Evolutionary conservation across 2,888 invertebrate species (phyloP), one percentile per base, ranked within the genome.

Genomic region (Anthophora plumipes): DNA sequence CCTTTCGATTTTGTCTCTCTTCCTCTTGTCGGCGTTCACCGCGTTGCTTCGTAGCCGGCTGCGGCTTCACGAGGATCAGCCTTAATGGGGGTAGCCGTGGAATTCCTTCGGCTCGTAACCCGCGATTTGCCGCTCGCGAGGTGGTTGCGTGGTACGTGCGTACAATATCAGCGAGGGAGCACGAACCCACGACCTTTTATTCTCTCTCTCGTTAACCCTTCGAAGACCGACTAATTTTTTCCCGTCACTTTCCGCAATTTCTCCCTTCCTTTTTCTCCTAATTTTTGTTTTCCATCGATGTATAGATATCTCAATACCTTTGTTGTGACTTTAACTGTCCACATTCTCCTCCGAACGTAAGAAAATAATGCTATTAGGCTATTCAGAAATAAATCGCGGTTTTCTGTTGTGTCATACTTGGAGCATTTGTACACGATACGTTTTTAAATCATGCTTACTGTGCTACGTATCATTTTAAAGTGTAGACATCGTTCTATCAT

Each of bases 1-100:
- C 85, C 88, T 87, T 84, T 80, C 86, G 87, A 87, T 89, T 85
- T 81, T 76, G 84, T 85, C 83, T 83, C 84, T 84, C 75, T 31
- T 4, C 4, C 31, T 31, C 31, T 31, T 80, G 85, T 59, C 79
- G 76, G 73, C 75, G 67, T 68, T 74, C 70, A 46, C 64, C 67
- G 76, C 77, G 67, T 39, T 69, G 67, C 70, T 68, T 63, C 39
- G 46, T 52, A 22, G 41, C 54, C 69, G 67, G 50, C 77, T 67
- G 54, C 46, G 72, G 76, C 74, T 50, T 55, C 55, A 22, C 37
- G 68, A 67, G 61, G 60, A 72, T 78, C 59, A 66, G 57, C 67
- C 64, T 83, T 88, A 85, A 88, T 87, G 83, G 87, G 83, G 82
- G 77, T 85, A 85, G 78, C 79, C 74, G 68, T 83, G 80, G 80